Percentiles rank a stretch among this genome's conserved stretches.
Conservation (phyloP, 2,113 vertebrate species). For the Xenopus tropicalis region UCB_Xtro_10.0 CM004443.2:68656001-68656500, state of each 20-base stretch:
- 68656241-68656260: conserved; percentile 90
- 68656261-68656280: conserved; percentile 86
- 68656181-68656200: too few relatives aligned
- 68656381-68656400: conserved; percentile 55
- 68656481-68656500: too few relatives aligned
- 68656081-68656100: too few relatives aligned
- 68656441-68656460: background rate
- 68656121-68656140: too few relatives aligned
- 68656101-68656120: too few relatives aligned
- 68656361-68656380: conserved; percentile 54
- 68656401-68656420: conserved; percentile 60
- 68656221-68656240: conserved; percentile 51
- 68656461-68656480: background rate
- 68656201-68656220: too few relatives aligned
- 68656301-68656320: conserved; percentile 48
- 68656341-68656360: conserved; percentile 51
- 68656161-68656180: too few relatives aligned
- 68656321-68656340: conserved; percentile 56
- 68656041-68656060: too few relatives aligned
- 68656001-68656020: conserved; percentile 89
- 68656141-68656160: too few relatives aligned
- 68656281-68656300: conserved; percentile 80
- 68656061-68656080: too few relatives aligned
- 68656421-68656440: conserved; percentile 85
- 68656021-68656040: conserved; percentile 19